Evolutionary conservation across 1,140 invertebrate species (phyloP).

Genomic region (Neodiprion pinetum): DNA sequence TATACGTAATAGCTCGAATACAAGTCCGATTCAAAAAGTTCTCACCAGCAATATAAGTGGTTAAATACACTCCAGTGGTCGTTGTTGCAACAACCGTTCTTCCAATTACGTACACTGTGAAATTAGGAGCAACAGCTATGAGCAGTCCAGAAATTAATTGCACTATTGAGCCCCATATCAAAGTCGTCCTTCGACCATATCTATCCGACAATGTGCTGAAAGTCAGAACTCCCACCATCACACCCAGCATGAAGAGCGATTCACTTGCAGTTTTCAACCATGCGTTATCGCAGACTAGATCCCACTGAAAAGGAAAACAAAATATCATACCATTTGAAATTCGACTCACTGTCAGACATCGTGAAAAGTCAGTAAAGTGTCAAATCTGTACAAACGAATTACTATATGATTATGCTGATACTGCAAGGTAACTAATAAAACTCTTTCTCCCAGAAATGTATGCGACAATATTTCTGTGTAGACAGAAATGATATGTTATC

Average conservation of each 20-base stretch:
- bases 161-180: slow-evolving; percentile 74
- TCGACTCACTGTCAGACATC: background rate
- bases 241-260: slow-evolving; percentile 83
- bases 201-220: slow-evolving; percentile 84
- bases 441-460: background rate
- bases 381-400: background rate
- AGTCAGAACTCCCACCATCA: slow-evolving; percentile 78
- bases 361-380: background rate
- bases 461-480: background rate
- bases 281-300: slow-evolving; percentile 75
- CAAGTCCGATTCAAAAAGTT: background rate
- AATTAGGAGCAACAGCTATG: slow-evolving; percentile 73
- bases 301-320: slow-evolving; percentile 67
- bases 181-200: slow-evolving; percentile 75
- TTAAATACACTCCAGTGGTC: slow-evolving; percentile 78
- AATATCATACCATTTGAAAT: background rate
- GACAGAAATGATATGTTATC: background rate
- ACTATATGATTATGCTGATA: background rate
- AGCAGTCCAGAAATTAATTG: slow-evolving; percentile 72
- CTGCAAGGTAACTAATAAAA: background rate
- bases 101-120: slow-evolving; percentile 71
- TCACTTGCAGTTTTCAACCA: slow-evolving; percentile 76
- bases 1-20: background rate
- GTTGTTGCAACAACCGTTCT: slow-evolving; percentile 76
- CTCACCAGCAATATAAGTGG: slow-evolving; percentile 79